A percentile compares a stretch with the other conserved stretches of the same genome.
Conservation (phyloP, 2,888 invertebrate species). For the Automeris io region DNA sequence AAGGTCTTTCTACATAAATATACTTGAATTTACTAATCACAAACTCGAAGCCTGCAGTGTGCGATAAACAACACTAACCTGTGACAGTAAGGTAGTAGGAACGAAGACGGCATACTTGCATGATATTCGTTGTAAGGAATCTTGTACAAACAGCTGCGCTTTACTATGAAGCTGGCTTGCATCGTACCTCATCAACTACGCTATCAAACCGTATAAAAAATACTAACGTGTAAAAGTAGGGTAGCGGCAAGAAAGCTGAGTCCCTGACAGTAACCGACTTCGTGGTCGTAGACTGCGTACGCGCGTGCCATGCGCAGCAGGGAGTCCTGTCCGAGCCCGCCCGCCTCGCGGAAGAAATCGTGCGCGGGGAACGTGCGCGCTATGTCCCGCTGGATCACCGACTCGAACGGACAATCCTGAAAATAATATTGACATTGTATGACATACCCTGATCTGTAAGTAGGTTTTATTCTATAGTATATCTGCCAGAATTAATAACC, state of each 20-base stretch:
- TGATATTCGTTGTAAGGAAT: too few species aligned
- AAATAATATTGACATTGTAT: background rate
- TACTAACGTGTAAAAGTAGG: constrained; percentile 92
- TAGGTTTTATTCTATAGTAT: background rate
- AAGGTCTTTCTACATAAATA: too few species aligned
- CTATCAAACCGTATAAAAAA: too few species aligned
- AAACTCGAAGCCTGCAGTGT: too few species aligned
- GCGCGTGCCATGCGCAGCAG: constrained; percentile 97
- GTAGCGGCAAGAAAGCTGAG: constrained; percentile 98
- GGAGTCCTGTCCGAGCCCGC: constrained; percentile 97
- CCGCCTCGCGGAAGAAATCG: constrained; percentile 96
- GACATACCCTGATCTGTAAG: background rate
- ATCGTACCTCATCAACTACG: too few species aligned
- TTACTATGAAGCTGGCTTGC: too few species aligned
- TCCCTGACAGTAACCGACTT: constrained; percentile 99
- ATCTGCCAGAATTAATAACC: too few species aligned
- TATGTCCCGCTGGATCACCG: constrained; percentile 96
- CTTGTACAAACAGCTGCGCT: too few species aligned
- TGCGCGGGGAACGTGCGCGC: constrained; percentile 99
- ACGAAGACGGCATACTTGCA: too few species aligned
- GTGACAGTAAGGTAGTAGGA: too few species aligned
- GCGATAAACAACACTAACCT: too few species aligned
- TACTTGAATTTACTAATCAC: too few species aligned
- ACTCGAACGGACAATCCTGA: constrained; percentile 95
- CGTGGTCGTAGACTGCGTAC: constrained; percentile 97